Conservation (phyloP, 2,888 invertebrate genomes). For the Aphodius sticticus region DNA sequence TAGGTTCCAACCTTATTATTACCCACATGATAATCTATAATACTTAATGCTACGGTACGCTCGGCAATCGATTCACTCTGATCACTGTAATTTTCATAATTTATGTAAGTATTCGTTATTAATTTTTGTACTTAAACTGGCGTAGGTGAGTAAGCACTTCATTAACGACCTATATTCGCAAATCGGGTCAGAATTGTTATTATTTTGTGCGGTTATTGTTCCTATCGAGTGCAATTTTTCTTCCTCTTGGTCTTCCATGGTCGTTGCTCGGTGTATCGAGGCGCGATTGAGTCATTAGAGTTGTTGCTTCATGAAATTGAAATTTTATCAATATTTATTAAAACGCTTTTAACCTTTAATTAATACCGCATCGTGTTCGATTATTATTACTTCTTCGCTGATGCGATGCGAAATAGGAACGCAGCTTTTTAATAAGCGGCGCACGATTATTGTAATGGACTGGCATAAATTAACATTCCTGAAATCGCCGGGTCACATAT, state of each 20-base stretch:
- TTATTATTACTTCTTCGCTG: not conserved
- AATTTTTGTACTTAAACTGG: slow-evolving; percentile 39
- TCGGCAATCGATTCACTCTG: slow-evolving; percentile 50
- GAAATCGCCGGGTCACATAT: not conserved
- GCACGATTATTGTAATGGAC: not conserved
- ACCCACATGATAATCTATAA: slow-evolving; percentile 55
- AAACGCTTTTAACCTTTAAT: slow-evolving; percentile 9
- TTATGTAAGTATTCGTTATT: slow-evolving; percentile 46
- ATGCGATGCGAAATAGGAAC: slow-evolving; percentile 4
- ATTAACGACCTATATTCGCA: slow-evolving; percentile 38
- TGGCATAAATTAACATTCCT: not conserved
- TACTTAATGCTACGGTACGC: slow-evolving; percentile 53
- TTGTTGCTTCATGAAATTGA: slow-evolving; percentile 24
- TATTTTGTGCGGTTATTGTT: slow-evolving; percentile 27
- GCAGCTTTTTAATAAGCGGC: not conserved
- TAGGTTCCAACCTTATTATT: slow-evolving; percentile 57
- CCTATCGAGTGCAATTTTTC: not conserved
- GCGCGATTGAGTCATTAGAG: slow-evolving; percentile 22
- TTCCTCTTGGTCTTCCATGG: not conserved
- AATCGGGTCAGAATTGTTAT: slow-evolving; percentile 28
- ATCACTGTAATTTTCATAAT: slow-evolving; percentile 55
- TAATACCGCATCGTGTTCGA: not conserved
- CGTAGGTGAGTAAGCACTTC: slow-evolving; percentile 42
- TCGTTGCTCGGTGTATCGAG: slow-evolving; percentile 9
- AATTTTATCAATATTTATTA: slow-evolving; percentile 24